Percentiles rank a stretch among this genome's conserved stretches.
These are phyloP conservation scores for Diloba caeruleocephala DNA, from an alignment of 2,888 invertebrate species.

Conservation along the genomic window DNA sequence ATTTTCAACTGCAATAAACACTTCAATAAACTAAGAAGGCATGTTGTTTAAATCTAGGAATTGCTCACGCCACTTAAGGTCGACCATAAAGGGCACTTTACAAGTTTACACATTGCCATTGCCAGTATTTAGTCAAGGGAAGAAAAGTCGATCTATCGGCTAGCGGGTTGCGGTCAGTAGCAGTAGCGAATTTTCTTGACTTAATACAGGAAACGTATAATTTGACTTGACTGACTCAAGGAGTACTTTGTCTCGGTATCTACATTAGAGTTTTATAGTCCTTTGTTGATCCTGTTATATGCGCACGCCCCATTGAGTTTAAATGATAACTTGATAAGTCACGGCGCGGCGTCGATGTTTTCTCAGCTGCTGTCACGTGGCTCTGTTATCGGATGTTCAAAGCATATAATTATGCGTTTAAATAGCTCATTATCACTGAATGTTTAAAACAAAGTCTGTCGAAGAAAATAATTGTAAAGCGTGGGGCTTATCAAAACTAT, in stretches of 20 bases:
- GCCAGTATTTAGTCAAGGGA: too few relatives aligned
- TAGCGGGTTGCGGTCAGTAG: too few relatives aligned
- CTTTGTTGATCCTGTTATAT: slow-evolving; percentile 27
- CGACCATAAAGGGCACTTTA: too few relatives aligned
- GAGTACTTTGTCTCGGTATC: slow-evolving; percentile 20
- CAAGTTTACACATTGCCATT: too few relatives aligned
- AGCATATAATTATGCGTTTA: slow-evolving; percentile 5
- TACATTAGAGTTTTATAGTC: slow-evolving; percentile 21
- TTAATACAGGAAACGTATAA: too few relatives aligned
- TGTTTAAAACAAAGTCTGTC: slow-evolving; percentile 17
- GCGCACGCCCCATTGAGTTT: slow-evolving; percentile 9
- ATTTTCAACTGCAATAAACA: slow-evolving; percentile 8
- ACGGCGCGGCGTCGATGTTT: neutral
- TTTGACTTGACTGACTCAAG: slow-evolving; percentile 26
- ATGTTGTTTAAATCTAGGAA: slow-evolving; percentile 15
- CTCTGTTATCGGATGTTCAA: slow-evolving; percentile 12
- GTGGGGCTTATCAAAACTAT: slow-evolving; percentile 28
- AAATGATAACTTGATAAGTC: slow-evolving; percentile 22
- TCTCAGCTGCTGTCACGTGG: slow-evolving; percentile 11
- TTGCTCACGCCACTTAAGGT: slow-evolving; percentile 21
- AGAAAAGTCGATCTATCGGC: too few relatives aligned
- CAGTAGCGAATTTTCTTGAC: too few relatives aligned
- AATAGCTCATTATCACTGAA: slow-evolving; percentile 9
- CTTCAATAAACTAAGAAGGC: slow-evolving; percentile 9
- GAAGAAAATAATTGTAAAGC: slow-evolving; percentile 28